Conservation (phyloP, 2,797 vertebrate species). For the Atherinosoma microstoma region DNA sequence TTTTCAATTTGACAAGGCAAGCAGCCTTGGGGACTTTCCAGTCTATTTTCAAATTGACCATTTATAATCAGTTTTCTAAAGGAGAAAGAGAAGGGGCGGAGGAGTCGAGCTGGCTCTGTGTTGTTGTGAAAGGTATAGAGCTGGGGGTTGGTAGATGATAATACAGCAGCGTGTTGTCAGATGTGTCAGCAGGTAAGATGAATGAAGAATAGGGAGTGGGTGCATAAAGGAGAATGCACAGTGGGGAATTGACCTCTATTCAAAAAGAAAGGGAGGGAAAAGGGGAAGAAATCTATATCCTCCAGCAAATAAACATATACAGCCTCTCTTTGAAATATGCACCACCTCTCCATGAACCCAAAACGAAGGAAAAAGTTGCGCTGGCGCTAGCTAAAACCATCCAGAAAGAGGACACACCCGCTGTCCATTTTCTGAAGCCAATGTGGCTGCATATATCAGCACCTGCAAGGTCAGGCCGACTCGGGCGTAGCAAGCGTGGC, state of each 20-base stretch:
- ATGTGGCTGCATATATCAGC: constrained; percentile 76
- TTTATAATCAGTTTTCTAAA: constrained; percentile 87
- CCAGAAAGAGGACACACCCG: constrained; percentile 47
- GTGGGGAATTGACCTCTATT: constrained; percentile 77
- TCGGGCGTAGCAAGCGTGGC: constrained; percentile 64
- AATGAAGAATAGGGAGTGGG: constrained; percentile 73
- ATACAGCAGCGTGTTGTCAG: constrained; percentile 77
- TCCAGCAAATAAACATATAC: constrained; percentile 70
- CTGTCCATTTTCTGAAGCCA: constrained; percentile 70
- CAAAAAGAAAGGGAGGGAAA: constrained; percentile 47
- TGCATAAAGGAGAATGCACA: constrained; percentile 69
- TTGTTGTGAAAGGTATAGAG: constrained; percentile 67
- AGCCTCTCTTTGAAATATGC: constrained; percentile 61
- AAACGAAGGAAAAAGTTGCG: constrained; percentile 40
- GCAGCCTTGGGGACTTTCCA: constrained; percentile 84
- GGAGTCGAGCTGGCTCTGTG: constrained; percentile 52
- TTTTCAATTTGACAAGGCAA: constrained; percentile 85
- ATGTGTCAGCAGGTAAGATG: constrained; percentile 79
- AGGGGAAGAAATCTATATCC: constrained; percentile 66
- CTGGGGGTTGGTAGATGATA: constrained; percentile 73
- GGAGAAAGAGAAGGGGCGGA: constrained; percentile 70
- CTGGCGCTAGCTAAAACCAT: constrained; percentile 29
- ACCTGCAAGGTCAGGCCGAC: constrained; percentile 79
- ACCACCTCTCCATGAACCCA: constrained; percentile 73
- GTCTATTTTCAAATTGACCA: constrained; percentile 88